These are phyloP conservation scores for Labroides dimidiatus DNA, from an alignment of 2,797 vertebrate genomes.

Conservation along the genomic window DNA sequence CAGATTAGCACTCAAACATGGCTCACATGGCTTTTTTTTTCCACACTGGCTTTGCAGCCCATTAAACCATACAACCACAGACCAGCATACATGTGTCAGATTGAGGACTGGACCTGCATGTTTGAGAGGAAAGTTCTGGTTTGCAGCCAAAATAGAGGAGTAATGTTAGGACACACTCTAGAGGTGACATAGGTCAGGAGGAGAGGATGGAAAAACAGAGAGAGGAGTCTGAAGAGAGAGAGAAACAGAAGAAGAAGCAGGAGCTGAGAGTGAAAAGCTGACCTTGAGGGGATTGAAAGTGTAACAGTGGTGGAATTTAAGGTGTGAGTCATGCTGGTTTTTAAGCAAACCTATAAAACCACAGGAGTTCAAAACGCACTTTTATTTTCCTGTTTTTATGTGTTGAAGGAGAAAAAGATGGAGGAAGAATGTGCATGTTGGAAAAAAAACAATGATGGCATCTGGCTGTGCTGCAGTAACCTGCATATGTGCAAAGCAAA, in stretches of 20 bases:
- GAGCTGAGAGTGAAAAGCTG: slow-evolving; percentile 24
- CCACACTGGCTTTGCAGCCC: slow-evolving; percentile 19
- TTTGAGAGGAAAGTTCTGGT: background rate
- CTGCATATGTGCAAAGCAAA: background rate
- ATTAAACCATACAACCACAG: slow-evolving; percentile 37
- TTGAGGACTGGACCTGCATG: background rate
- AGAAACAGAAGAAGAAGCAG: background rate
- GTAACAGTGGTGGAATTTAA: slow-evolving; percentile 61
- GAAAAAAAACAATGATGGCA: slow-evolving; percentile 55
- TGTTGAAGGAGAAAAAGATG: slow-evolving; percentile 16
- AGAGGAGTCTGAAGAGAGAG: background rate
- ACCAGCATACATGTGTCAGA: slow-evolving; percentile 30
- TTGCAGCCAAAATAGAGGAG: background rate
- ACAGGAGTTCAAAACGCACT: slow-evolving; percentile 59
- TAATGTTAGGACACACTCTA: background rate
- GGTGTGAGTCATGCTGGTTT: slow-evolving; percentile 77
- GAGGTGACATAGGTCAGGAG: slow-evolving; percentile 14
- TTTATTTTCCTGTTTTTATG: slow-evolving; percentile 60
- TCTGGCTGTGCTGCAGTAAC: slow-evolving; percentile 35
- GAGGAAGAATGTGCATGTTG: slow-evolving; percentile 41
- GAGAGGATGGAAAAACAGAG: background rate
- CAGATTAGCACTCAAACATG: slow-evolving; percentile 16
- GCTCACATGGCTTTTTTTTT: slow-evolving; percentile 24
- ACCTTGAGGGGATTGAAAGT: slow-evolving; percentile 29
- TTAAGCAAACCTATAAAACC: slow-evolving; percentile 72